Conservation (phyloP, 2,888 invertebrate genomes). For the Mythimna pallens region DNA sequence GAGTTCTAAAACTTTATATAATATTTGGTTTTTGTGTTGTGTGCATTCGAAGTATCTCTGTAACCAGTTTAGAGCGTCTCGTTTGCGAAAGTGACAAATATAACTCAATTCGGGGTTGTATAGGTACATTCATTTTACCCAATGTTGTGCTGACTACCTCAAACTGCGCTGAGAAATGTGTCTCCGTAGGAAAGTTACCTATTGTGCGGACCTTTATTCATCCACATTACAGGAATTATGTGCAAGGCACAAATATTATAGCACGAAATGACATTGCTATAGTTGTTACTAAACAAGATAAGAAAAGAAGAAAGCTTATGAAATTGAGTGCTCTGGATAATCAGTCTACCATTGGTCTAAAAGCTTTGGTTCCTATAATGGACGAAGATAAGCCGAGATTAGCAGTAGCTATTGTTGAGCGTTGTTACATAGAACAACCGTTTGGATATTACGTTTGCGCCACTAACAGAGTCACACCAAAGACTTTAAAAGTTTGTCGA, state of each 20-base stretch:
- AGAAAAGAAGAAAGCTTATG: slow-evolving; percentile 49
- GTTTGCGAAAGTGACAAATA: slow-evolving; percentile 65
- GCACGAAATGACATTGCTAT: slow-evolving; percentile 63
- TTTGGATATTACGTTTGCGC: slow-evolving; percentile 72
- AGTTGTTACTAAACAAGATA: slow-evolving; percentile 38
- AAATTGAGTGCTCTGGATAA: slow-evolving; percentile 70
- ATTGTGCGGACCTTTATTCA: slow-evolving; percentile 60
- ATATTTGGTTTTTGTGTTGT: slow-evolving; percentile 39
- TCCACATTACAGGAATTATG: slow-evolving; percentile 56
- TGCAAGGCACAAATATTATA: slow-evolving; percentile 22
- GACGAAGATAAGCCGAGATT: slow-evolving; percentile 56
- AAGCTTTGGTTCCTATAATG: slow-evolving; percentile 69
- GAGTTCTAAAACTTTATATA: slow-evolving; percentile 29
- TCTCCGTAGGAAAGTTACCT: slow-evolving; percentile 56
- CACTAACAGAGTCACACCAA: slow-evolving; percentile 54
- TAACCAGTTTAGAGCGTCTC: slow-evolving; percentile 69
- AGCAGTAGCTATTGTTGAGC: slow-evolving; percentile 66
- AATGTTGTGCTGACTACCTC: slow-evolving; percentile 74
- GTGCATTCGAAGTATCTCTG: slow-evolving; percentile 56
- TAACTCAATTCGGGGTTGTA: slow-evolving; percentile 67
- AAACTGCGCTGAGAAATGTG: slow-evolving; percentile 75
- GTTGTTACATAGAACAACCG: slow-evolving; percentile 62
- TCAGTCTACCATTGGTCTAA: slow-evolving; percentile 65
- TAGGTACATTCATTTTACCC: slow-evolving; percentile 73
- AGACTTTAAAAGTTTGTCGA: slow-evolving; percentile 52